These are phyloP conservation scores for Sitobion miscanthi DNA, from an alignment of 1,140 invertebrate species.

Conservation along the genomic window DNA sequence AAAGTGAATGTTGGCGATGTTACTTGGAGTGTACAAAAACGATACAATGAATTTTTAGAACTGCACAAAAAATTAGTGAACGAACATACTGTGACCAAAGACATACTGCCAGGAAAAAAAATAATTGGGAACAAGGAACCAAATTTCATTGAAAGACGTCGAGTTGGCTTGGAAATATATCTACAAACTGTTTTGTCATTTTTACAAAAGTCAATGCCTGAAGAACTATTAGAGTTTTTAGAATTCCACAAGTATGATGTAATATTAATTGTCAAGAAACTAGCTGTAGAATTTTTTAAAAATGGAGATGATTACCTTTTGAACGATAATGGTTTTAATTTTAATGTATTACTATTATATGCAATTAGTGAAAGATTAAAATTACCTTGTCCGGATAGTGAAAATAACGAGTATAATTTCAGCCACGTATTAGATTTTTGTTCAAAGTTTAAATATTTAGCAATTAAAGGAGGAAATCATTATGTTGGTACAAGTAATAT, in stretches of 20 bases:
- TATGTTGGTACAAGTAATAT: constrained; percentile 81
- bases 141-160: constrained; percentile 83
- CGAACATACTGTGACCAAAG: constrained; percentile 80
- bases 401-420: constrained; percentile 77
- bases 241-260: constrained; percentile 85
- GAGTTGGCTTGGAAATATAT: constrained; percentile 80
- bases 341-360: constrained; percentile 78
- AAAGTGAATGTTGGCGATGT: constrained; percentile 72
- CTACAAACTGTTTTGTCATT: constrained; percentile 78
- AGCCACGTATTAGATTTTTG: constrained; percentile 90
- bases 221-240: constrained; percentile 77
- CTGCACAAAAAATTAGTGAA: constrained; percentile 81
- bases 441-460: constrained; percentile 73
- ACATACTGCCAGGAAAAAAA: constrained; percentile 89
- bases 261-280: constrained; percentile 78
- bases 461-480: constrained; percentile 73
- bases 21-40: constrained; percentile 81
- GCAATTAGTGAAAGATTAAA: constrained; percentile 87
- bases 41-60: constrained; percentile 89
- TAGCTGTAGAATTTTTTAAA: constrained; percentile 75
- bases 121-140: constrained; percentile 81
- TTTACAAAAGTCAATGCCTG: constrained; percentile 76
- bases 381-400: constrained; percentile 78
- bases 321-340: constrained; percentile 68
- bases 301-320: constrained; percentile 73